Evolutionary conservation across 2,113 vertebrate species (phyloP).

Genomic region (Bufo gargarizans): DNA sequence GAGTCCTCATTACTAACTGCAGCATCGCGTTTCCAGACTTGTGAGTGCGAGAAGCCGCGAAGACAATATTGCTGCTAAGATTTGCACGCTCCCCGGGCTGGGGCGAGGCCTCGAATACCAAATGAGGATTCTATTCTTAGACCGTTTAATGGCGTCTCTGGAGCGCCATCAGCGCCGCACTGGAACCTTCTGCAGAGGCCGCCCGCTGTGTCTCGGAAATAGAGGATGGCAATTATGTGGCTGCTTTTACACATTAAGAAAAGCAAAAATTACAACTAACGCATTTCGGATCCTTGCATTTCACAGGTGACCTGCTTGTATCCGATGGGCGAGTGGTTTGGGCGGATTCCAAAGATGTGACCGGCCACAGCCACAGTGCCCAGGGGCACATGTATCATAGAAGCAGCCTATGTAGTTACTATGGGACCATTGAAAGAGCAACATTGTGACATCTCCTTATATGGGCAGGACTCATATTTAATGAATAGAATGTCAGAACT

Average conservation of each 20-base stretch:
- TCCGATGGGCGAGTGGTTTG: no score
- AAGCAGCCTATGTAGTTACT: no score
- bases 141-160: neutral
- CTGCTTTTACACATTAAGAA: neutral
- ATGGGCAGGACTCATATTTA: no score
- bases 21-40: neutral
- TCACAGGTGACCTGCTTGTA: no score
- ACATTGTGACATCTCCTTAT: no score
- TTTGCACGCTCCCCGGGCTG: neutral
- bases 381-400: no score
- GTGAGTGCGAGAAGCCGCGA: neutral
- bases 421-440: no score
- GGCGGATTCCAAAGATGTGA: no score
- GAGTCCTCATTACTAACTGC: neutral
- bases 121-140: neutral
- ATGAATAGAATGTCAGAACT: no score
- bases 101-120: neutral
- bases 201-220: neutral
- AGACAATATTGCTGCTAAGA: neutral
- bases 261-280: neutral
- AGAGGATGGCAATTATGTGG: neutral
- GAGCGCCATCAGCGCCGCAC: neutral
- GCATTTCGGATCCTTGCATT: neutral
- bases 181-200: neutral
- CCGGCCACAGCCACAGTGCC: no score